Percentiles rank a stretch among this genome's conserved stretches.
phyloP scores from a whole-genome alignment of 2,888 invertebrate species.

The Onchidella celtica region DNA sequence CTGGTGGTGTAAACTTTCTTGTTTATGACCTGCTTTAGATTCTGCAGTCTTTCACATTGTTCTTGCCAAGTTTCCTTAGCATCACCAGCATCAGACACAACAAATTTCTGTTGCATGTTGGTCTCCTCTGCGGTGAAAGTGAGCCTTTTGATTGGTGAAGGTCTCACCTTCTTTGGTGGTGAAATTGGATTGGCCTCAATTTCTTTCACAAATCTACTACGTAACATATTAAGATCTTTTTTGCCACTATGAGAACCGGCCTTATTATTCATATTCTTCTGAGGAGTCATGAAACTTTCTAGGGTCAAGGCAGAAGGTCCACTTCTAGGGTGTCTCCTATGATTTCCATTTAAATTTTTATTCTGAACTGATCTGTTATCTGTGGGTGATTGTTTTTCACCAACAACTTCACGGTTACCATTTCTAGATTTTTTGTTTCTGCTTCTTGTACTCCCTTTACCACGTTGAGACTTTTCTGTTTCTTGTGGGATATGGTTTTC shows the following conservation, averaged over 20 bases:
- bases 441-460: neutral
- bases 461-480: neutral
- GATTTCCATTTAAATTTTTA: neutral
- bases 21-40: neutral
- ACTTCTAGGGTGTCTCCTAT: neutral
- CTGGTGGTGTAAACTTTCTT: neutral
- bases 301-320: conserved; percentile 28
- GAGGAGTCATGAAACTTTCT: conserved; percentile 41
- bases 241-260: conserved; percentile 12
- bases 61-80: neutral
- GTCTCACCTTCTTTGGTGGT: conserved; percentile 47
- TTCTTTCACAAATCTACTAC: conserved; percentile 39
- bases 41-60: neutral
- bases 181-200: conserved; percentile 42
- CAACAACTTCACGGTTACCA: neutral
- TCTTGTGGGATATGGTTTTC: neutral
- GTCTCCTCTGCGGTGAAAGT: conserved; percentile 19
- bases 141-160: conserved; percentile 47
- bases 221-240: conserved; percentile 23
- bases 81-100: conserved; percentile 3
- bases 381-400: neutral
- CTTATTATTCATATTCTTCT: conserved; percentile 22
- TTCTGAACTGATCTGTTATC: neutral
- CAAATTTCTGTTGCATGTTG: neutral
- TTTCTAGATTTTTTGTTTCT: conserved; percentile 13